phyloP scores from a whole-genome alignment of 2,888 invertebrate species.

The Anodontia alba region DNA sequence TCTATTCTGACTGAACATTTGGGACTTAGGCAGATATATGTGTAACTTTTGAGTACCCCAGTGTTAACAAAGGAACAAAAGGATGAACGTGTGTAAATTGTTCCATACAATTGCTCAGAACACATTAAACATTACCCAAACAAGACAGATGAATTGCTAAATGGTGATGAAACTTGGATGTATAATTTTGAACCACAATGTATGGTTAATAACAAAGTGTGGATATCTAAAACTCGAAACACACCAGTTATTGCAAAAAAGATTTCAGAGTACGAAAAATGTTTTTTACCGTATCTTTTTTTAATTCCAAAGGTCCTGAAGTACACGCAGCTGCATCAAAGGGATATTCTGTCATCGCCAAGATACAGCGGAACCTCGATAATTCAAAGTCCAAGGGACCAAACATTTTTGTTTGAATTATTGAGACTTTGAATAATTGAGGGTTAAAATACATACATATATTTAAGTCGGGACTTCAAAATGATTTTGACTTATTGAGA shows the following conservation, averaged over 20 bases:
- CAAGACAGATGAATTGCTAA: neutral
- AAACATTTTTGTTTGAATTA: too few relatives aligned
- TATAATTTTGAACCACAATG: conserved; percentile 14
- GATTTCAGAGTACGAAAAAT: neutral
- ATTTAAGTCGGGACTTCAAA: too few relatives aligned
- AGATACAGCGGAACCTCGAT: too few relatives aligned
- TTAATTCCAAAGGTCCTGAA: neutral
- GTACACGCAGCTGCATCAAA: neutral
- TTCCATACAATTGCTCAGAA: neutral
- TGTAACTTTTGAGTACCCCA: conserved; percentile 11
- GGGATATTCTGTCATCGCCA: neutral
- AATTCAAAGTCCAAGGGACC: too few relatives aligned
- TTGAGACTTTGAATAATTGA: too few relatives aligned
- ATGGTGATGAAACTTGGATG: conserved; percentile 15
- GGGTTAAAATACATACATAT: too few relatives aligned
- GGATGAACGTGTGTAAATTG: conserved; percentile 12
- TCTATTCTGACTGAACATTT: neutral
- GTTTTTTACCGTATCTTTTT: neutral
- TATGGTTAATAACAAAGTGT: conserved; percentile 8
- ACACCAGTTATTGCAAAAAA: neutral
- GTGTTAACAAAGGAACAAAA: conserved; percentile 20
- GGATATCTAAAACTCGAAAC: neutral
- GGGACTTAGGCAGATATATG: neutral
- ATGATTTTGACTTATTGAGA: too few relatives aligned
- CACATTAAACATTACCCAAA: neutral